Conservation (phyloP, 2,888 invertebrate species). For the Schrankia costaestrigalis region DNA sequence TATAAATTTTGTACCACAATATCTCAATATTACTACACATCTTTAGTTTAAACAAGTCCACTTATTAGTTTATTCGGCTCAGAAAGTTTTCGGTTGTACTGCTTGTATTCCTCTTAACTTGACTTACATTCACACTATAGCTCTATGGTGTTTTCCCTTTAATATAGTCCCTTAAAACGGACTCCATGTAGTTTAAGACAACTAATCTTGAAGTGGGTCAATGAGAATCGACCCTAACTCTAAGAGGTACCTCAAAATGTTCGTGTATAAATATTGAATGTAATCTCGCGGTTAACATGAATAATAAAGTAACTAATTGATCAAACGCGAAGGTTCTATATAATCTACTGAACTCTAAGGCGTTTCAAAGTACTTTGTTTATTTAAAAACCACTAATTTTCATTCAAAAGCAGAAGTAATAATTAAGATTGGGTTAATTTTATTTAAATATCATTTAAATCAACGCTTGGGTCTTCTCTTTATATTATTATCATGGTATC, state of each 20-base stretch:
- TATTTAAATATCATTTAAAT: too few relatives aligned
- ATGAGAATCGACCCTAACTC: conserved; percentile 2
- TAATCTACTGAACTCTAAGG: conserved; percentile 18
- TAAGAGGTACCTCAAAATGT: conserved; percentile 7
- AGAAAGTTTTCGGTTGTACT: too few relatives aligned
- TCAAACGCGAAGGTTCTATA: conserved; percentile 16
- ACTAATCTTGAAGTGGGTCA: conserved; percentile 3
- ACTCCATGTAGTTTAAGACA: not conserved
- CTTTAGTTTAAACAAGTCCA: too few relatives aligned
- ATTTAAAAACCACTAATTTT: conserved; percentile 9
- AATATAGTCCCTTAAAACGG: not conserved
- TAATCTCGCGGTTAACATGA: conserved; percentile 16
- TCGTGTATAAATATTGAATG: conserved; percentile 22
- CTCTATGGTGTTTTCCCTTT: not conserved
- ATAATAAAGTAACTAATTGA: conserved; percentile 24
- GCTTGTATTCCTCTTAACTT: too few relatives aligned
- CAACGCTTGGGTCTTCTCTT: too few relatives aligned
- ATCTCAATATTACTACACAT: too few relatives aligned
- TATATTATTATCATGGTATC: too few relatives aligned
- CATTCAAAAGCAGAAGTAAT: conserved; percentile 6
- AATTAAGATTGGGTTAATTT: conserved; percentile 3
- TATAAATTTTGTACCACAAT: too few relatives aligned
- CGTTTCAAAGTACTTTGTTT: conserved; percentile 7
- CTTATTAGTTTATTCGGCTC: too few relatives aligned
- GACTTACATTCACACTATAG: conserved; percentile 17